Base-by-base conservation (phyloP, 2,888 invertebrate genomes). In the Venusia cambrica region DNA sequence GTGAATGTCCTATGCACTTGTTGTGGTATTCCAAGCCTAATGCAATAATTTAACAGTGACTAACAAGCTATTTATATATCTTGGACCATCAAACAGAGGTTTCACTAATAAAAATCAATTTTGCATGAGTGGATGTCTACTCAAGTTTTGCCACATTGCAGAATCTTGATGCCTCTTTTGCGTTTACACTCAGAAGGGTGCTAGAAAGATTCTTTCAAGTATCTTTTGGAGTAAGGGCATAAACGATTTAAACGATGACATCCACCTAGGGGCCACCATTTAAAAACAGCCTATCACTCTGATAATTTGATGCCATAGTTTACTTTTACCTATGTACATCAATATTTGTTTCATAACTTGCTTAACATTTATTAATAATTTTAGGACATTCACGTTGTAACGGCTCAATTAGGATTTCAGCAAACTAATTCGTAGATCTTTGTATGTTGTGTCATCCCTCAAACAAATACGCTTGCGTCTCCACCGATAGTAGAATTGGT, bases 381-480 rank as follows among this genome's bases (percentile, higher is more conserved):
- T 38, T 35, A 40, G 40, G 35, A 35, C 40, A 40, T 35, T 40
- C 35, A 40, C 40, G 5, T 16, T 16, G 18, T 24, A 28, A 40
- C 27, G 27, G 35, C 35, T 14, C 17, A 16, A 5, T 19, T 28
- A 40, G 31, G 27, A 28, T 31, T 30, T 34, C 26, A 25, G 27
- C 31, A 28, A 48, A 38, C 31, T 44, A 28, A 41, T 18, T 32
- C 25, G 24, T 45, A 45, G 39, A 33, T 51, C 26, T 44, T 39
- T 78, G 62, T 73, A 69, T 80, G 75, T 84, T 80, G 83, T 83
- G 75, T 78, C 73, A 81, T 85, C 84, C 79, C 60, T 57, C 57
- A 71, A 60, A 65, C 53, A 57, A 58, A 59, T 64, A 62, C 62
- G 67, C 62, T 62, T 65, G 67, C 61, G 65, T 62, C 58, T 61